phyloP scores from a whole-genome alignment of 2,888 invertebrate genomes.

The Phasia obesa region DNA sequence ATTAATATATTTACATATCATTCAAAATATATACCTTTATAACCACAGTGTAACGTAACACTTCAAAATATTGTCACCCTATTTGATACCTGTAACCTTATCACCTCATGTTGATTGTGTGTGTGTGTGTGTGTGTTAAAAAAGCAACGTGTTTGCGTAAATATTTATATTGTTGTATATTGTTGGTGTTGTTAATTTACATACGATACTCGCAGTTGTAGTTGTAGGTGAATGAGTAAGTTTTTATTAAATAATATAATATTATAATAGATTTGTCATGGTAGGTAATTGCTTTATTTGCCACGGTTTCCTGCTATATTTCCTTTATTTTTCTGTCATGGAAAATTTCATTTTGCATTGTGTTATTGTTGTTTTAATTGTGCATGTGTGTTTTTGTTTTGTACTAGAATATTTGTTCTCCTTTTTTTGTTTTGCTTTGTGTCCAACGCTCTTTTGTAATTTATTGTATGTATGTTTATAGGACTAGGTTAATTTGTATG shows the following conservation, averaged over 20 bases:
- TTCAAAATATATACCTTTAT: background rate
- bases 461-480: background rate
- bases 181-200: background rate
- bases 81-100: slow-evolving; percentile 5
- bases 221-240: background rate
- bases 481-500: no score
- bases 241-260: slow-evolving; percentile 59
- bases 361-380: slow-evolving; percentile 15
- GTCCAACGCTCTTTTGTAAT: background rate
- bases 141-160: slow-evolving; percentile 28
- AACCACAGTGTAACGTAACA: slow-evolving; percentile 22
- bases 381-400: background rate
- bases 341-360: slow-evolving; percentile 17
- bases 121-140: slow-evolving; percentile 22
- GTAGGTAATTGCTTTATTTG: slow-evolving; percentile 69
- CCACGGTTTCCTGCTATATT: slow-evolving; percentile 65
- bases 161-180: slow-evolving; percentile 8
- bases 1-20: no score
- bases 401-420: background rate
- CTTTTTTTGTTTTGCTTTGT: background rate
- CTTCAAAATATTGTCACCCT: slow-evolving; percentile 8
- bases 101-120: background rate
- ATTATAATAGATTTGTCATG: slow-evolving; percentile 62
- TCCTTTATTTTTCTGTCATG: slow-evolving; percentile 46
- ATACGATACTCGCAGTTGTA: no score